phyloP scores from a whole-genome alignment of 2,888 invertebrate species.

The Drosophila setosimentum region DNA sequence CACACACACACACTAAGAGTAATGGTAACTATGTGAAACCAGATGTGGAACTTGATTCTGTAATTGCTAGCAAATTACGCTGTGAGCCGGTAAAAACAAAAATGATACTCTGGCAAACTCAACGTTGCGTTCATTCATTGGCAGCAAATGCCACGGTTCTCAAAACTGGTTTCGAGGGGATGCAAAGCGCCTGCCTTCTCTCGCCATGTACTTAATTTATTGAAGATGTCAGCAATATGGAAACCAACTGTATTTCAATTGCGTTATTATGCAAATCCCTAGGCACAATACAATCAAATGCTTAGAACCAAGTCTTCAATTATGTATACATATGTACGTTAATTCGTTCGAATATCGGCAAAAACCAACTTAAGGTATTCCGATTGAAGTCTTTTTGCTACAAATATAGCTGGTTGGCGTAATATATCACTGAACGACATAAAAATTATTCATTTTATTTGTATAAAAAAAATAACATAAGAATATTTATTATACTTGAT shows the following conservation, averaged over 20 bases:
- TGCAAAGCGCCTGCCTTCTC: background rate
- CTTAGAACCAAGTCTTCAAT: slow-evolving; percentile 12
- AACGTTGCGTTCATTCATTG: slow-evolving; percentile 44
- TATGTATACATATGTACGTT: background rate
- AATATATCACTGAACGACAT: background rate
- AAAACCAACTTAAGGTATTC: background rate
- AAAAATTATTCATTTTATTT: background rate
- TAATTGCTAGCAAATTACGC: slow-evolving; percentile 67
- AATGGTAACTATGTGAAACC: slow-evolving; percentile 49
- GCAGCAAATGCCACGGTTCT: slow-evolving; percentile 15
- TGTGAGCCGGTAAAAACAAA: slow-evolving; percentile 25
- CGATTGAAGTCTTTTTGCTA: background rate
- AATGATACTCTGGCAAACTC: slow-evolving; percentile 4
- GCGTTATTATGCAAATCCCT: slow-evolving; percentile 43
- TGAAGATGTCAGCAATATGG: slow-evolving; percentile 43
- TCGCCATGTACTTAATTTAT: slow-evolving; percentile 34
- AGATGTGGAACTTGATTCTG: slow-evolving; percentile 63
- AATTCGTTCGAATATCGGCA: background rate
- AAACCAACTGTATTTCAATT: slow-evolving; percentile 30
- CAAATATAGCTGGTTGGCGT: background rate
- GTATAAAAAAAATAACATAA: background rate
- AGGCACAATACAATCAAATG: slow-evolving; percentile 7
- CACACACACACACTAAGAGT: slow-evolving; percentile 18
- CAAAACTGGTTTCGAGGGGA: slow-evolving; percentile 34
- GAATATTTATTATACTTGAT: background rate